Conservation (phyloP, 1,140 invertebrate genomes). For the Brachionus manjavacas region DNA sequence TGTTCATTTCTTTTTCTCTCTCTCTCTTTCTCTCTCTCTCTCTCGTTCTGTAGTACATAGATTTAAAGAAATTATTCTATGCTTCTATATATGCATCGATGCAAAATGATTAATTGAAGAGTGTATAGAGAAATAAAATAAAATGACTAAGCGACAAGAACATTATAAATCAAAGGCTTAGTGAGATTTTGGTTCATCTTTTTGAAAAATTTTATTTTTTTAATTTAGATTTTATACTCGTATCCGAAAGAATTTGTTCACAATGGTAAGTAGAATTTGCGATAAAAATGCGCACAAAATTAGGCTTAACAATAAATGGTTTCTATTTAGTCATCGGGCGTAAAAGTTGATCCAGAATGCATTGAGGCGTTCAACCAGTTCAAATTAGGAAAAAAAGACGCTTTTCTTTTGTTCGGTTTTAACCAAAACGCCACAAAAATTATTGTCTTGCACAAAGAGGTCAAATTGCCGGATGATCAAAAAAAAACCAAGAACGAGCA, state of each 20-base stretch:
- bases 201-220: background rate
- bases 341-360: slow-evolving; percentile 41
- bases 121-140: slow-evolving; percentile 21
- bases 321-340: slow-evolving; percentile 37
- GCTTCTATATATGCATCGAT: slow-evolving; percentile 30
- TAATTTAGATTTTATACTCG: background rate
- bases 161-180: slow-evolving; percentile 26
- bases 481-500: background rate
- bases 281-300: background rate
- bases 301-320: background rate
- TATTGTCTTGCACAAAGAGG: slow-evolving; percentile 14
- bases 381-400: slow-evolving; percentile 39
- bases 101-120: slow-evolving; percentile 32
- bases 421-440: slow-evolving; percentile 14
- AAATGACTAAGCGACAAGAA: slow-evolving; percentile 32
- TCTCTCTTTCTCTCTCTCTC: background rate
- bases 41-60: background rate
- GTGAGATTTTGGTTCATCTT: background rate
- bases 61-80: background rate
- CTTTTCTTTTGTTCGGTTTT: slow-evolving; percentile 42
- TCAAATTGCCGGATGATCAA: background rate
- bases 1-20: background rate
- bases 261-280: background rate
- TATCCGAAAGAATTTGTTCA: background rate
- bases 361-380: slow-evolving; percentile 41